Evolutionary conservation across 2,888 invertebrate genomes (phyloP), one percentile per base, ranked within the genome.

Genomic region (Perdita meconis): DNA sequence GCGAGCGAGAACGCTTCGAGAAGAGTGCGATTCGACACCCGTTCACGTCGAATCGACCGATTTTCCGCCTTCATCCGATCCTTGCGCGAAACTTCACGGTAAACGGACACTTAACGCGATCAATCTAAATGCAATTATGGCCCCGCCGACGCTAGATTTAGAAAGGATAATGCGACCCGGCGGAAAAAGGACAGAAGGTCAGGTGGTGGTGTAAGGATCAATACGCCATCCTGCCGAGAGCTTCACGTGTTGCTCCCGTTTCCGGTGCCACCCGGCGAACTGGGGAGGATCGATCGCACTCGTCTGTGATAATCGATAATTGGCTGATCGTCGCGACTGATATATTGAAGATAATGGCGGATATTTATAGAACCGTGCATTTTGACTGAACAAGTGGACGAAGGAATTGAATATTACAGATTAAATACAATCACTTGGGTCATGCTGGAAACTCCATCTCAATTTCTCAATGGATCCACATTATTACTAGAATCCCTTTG

Each of bases 221-320:
- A 88, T 86, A 88, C 84, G 78, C 75, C 80, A 83, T 73, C 78
- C 74, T 80, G 69, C 70, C 77, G 74, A 73, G 80, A 81, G 79
- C 66, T 73, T 86, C 85, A 85, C 85, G 83, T 85, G 87, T 87
- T 87, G 86, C 86, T 81, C 86, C 66, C 78, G 79, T 84, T 87
- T 85, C 80, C 72, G 75, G 72, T 77, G 70, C 68, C 75, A 81
- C 64, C 73, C 36, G 65, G 40, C 64, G 69, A 71, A 70, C 70
- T 36, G 60, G 44, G 64, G 59, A 55, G 26, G 61, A 72, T 68
- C 67, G 44, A 78, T 57, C 1, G 10, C 24, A 2, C 55, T 63
- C 60, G n/a, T 36, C 40, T 12, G 1, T 40, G 22, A 64, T 56
- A 26, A 56, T 36, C 42, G 38, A 65, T 30, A 30, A 30, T 30